Evolutionary conservation across 2,797 vertebrate species (phyloP).

Genomic region (Petrocephalus schoutedeni): DNA sequence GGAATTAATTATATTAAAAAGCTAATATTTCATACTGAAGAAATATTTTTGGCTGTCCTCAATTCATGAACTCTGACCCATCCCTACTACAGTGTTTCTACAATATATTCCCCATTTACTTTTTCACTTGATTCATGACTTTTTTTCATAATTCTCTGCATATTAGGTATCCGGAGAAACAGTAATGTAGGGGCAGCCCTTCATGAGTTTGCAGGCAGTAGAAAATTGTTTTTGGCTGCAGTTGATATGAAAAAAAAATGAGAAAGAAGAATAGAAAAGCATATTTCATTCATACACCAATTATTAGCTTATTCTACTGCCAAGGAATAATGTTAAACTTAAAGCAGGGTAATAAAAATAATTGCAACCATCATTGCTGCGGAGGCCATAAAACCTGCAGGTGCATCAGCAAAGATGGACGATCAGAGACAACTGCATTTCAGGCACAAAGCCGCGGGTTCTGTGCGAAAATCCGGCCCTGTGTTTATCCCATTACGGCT

Average conservation of each 20-base stretch:
- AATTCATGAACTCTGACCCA: background rate
- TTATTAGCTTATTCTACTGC: constrained; percentile 26
- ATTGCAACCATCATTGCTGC: constrained; percentile 26
- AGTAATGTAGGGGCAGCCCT: background rate
- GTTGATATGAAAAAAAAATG: background rate
- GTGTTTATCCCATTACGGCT: constrained; percentile 58
- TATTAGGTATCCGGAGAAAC: background rate
- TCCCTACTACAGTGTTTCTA: background rate
- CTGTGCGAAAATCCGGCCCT: constrained; percentile 33
- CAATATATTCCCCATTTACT: background rate
- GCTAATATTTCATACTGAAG: constrained; percentile 2
- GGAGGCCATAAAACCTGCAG: constrained; percentile 50
- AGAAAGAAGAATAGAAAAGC: constrained; percentile 17
- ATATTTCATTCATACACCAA: constrained; percentile 26
- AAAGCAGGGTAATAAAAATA: constrained; percentile 25
- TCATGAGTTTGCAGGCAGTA: background rate
- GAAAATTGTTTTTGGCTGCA: constrained; percentile 16
- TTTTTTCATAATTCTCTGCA: background rate
- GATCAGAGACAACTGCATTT: background rate
- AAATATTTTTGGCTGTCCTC: background rate
- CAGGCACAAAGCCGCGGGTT: constrained; percentile 38
- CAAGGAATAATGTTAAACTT: constrained; percentile 23
- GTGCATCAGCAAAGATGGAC: constrained; percentile 44
- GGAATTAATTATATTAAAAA: constrained; percentile 5
- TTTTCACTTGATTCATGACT: background rate